Evolutionary conservation across 2,797 vertebrate species (phyloP), one percentile per base, ranked within the genome.

Genomic region (Typhlichthys subterraneus): DNA sequence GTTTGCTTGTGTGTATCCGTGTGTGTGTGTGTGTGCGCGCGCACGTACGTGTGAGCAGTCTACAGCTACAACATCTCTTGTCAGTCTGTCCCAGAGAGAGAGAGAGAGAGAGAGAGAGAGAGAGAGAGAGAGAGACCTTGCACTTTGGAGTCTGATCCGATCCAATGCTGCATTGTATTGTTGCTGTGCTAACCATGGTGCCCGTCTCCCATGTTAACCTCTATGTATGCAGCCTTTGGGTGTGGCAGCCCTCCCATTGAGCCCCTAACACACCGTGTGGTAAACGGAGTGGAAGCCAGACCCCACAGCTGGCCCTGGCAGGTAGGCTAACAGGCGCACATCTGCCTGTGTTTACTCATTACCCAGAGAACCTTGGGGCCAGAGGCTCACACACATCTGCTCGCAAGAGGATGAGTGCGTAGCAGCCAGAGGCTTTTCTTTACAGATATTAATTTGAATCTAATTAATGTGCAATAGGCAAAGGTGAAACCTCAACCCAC

Each of bases 221-320:
- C 45, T 13, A 66, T 31, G 46, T 2, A 1, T 53, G 7, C 71
- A 94, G 92, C 84, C 82, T 76, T 93, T 10, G 92, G 91, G 80
- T 93, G 92, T 14, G 93, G 92, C 55, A 82, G 62, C 58, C 91
- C 91, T 50, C 61, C 89, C 65, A 81, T 91, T n/a, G 45, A 88
- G 63, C 92, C 93, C 38, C 11, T 83, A 73, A 78, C 73, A 54
- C 70, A 82, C 78, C 91, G 91, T 31, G 93, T 94, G 84, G 92
- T 93, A 79, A 93, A 92, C 5, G 93, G 93, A 80, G 86, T 75
- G 38, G 91, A 94, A 55, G 91, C 92, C 79, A 88, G 50, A 55
- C 88, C 91, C 72, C 79, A 95, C 83, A 96, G 94, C 87, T 97
- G 95, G 95, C 93, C 94, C 68, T 96, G 95, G 95, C 95, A 96